Evolutionary conservation across 2,888 invertebrate species (phyloP).

Genomic region (Philonicus albiceps): DNA sequence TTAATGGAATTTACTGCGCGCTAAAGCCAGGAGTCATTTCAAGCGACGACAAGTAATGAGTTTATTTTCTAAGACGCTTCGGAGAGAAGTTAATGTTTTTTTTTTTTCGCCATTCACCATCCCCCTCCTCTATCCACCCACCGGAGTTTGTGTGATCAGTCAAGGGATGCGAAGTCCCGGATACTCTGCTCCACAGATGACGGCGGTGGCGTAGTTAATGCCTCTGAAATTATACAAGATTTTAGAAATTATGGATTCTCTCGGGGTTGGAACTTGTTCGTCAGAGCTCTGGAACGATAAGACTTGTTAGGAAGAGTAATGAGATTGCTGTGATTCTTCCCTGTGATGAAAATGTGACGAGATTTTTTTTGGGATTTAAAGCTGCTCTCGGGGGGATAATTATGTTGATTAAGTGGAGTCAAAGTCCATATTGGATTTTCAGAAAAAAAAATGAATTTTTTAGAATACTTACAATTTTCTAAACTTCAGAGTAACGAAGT

Average conservation of each 20-base stretch:
- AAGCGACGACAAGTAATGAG: conserved; percentile 42
- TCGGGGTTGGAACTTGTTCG: conserved; percentile 10
- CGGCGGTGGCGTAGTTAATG: conserved; percentile 16
- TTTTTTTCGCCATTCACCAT: neutral
- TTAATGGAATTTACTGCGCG: conserved; percentile 39
- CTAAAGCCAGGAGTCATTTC: conserved; percentile 37
- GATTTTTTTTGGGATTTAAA: conserved; percentile 18
- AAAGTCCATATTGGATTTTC: neutral
- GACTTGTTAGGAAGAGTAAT: conserved; percentile 34
- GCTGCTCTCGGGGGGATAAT: neutral
- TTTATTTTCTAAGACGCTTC: conserved; percentile 37
- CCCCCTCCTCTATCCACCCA: neutral
- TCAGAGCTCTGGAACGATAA: conserved; percentile 9
- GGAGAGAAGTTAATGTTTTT: conserved; percentile 32
- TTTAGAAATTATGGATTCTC: conserved; percentile 25
- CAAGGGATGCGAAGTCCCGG: neutral
- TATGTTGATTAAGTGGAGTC: conserved; percentile 1
- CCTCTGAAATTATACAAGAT: conserved; percentile 38
- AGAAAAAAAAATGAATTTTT: neutral
- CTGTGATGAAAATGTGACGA: conserved; percentile 32
- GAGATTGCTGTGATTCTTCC: conserved; percentile 24
- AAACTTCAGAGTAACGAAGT: neutral
- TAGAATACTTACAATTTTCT: neutral
- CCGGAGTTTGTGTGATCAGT: neutral
- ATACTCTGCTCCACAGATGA: neutral